Percentiles rank a stretch among this genome's conserved stretches.
phyloP scores from a whole-genome alignment of 1,140 invertebrate species.

The Drosophila serrata region DNA sequence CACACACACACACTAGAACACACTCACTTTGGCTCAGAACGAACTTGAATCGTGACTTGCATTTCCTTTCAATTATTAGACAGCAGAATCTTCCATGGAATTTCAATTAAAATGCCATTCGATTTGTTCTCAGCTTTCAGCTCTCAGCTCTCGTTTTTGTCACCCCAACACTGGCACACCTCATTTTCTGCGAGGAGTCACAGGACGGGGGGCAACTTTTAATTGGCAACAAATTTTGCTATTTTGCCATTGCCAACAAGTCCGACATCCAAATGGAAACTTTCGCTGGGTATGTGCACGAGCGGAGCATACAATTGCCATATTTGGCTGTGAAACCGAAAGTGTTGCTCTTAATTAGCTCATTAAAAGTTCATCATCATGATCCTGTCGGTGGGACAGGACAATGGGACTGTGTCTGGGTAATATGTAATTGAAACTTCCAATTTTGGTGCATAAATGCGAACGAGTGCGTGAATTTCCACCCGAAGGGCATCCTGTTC shows the following conservation, averaged over 20 bases:
- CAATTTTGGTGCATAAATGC: slow-evolving; percentile 27
- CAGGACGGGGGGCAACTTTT: slow-evolving; percentile 36
- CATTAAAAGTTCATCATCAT: slow-evolving; percentile 55
- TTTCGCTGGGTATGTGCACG: slow-evolving; percentile 16
- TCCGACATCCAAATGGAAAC: slow-evolving; percentile 27
- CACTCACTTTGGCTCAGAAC: neutral
- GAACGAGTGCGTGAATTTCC: slow-evolving; percentile 15
- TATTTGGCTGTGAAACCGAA: slow-evolving; percentile 40
- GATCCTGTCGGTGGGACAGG: neutral
- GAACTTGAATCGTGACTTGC: slow-evolving; percentile 53
- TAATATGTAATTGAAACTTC: slow-evolving; percentile 41
- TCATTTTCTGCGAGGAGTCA: slow-evolving; percentile 7
- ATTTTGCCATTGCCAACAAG: slow-evolving; percentile 29
- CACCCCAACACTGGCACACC: slow-evolving; percentile 25
- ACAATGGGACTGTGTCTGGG: slow-evolving; percentile 6
- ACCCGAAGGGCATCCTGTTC: slow-evolving; percentile 13
- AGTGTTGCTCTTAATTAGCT: slow-evolving; percentile 65
- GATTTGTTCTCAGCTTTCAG: slow-evolving; percentile 26
- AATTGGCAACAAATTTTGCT: slow-evolving; percentile 56
- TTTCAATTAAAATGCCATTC: slow-evolving; percentile 63
- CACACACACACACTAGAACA: slow-evolving; percentile 1
- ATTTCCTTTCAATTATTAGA: slow-evolving; percentile 50
- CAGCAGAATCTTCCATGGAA: slow-evolving; percentile 43
- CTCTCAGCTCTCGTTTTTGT: slow-evolving; percentile 27
- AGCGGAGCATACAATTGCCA: slow-evolving; percentile 5